Conservation (phyloP, 2,113 vertebrate species). For the Willisornis vidua region DNA sequence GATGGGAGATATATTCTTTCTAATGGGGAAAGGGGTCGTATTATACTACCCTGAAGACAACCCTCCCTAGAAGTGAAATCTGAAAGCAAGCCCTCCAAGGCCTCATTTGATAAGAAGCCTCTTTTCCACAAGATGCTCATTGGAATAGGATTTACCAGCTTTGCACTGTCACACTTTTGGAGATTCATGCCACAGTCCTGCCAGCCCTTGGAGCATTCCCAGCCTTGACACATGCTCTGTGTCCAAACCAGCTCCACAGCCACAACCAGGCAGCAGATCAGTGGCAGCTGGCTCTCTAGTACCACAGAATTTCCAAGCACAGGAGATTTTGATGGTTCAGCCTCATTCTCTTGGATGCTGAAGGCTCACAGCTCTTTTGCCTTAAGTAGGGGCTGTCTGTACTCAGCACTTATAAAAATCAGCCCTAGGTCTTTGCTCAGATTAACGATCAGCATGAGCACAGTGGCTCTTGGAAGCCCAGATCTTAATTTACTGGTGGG, state of each 20-base stretch:
- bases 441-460: not conserved
- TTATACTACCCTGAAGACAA: not conserved
- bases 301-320: not conserved
- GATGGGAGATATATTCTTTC: not conserved
- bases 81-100: not conserved
- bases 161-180: not conserved
- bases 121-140: rapidly evolving
- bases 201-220: not conserved
- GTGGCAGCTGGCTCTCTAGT: not conserved
- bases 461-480: not conserved
- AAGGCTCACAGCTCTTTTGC: constrained; percentile 25
- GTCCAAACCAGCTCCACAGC: not conserved
- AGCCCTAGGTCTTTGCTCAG: constrained; percentile 32
- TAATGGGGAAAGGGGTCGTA: not conserved
- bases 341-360: not conserved
- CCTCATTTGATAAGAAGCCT: not conserved
- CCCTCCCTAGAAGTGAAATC: not conserved
- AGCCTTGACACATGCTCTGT: rapidly evolving
- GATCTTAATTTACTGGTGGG: not conserved
- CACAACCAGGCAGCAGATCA: rapidly evolving
- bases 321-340: not conserved
- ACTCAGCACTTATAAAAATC: constrained; percentile 65
- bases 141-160: not conserved
- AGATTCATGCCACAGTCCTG: not conserved
- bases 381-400: constrained; percentile 40